Base-by-base conservation (phyloP, 1,140 invertebrate species). In the Heliconius himera region DNA sequence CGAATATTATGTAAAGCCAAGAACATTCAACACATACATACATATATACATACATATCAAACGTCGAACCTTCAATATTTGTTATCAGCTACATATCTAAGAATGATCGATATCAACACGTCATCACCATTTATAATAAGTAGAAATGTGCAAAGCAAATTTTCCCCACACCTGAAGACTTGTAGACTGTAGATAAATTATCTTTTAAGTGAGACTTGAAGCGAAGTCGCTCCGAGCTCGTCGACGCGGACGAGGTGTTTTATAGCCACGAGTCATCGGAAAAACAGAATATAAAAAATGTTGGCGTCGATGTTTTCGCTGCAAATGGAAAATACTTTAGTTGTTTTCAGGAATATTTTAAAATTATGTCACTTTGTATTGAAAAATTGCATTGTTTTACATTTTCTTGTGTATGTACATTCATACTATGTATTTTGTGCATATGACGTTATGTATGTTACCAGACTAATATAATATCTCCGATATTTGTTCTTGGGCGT, bases 211-310 rank as follows among this genome's bases (percentile, higher is more conserved):
- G 56, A 66, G 9, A 29, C 22, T 66, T 66, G 56, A 66, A 22
- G 56, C 56, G 54, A 22, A 22, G 49, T 18, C 18, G 18, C 49
- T 20, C 13, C 49, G 49, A 51, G 49, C 49, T 51, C 49, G 8
- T 5, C 54, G n/a, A 56, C 54, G 54, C 22, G 20, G n/a, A 56
- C 54, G 54, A 56, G 20, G 20, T 56, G 54, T 56, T 56, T 22
- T 56, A 56, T 56, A 56, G 20, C n/a, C n/a, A 56, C 54, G 54
- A 56, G 22, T 56, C n/a, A 22, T 5, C n/a, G 54, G 54, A 8
- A 56, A 56, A 56, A 56, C 54, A n/a, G 54, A 56, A 56, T n/a
- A 56, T 56, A 56, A 56, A 56, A n/a, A 56, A 20, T 5, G 54
- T 0, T 8, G n/a, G 46, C 46, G 13, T 49, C 16, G 46, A 49